phyloP scores from a whole-genome alignment of 2,888 invertebrate genomes.

The Crossocerus cetratus region DNA sequence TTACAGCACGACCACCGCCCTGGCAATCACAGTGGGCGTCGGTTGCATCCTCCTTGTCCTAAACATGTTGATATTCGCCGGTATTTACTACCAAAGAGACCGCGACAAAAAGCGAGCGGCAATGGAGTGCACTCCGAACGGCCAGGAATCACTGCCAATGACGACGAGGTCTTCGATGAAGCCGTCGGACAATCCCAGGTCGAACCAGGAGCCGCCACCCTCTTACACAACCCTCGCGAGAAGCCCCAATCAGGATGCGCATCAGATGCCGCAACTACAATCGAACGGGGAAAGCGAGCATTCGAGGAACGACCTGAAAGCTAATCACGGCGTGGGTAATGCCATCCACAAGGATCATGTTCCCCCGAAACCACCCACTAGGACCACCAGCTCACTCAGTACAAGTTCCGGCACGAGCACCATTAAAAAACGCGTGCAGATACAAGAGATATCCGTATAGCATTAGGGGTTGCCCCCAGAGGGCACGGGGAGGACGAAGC shows the following conservation, averaged over 20 bases:
- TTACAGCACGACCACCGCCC: constrained; percentile 86
- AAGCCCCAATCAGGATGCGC: constrained; percentile 57
- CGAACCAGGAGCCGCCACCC: constrained; percentile 77
- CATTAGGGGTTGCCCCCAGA: constrained; percentile 76
- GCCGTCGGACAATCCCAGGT: constrained; percentile 70
- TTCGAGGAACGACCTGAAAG: constrained; percentile 37
- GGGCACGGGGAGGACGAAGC: constrained; percentile 72
- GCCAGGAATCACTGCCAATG: constrained; percentile 74
- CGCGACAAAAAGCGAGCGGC: constrained; percentile 77
- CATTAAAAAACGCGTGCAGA: constrained; percentile 88
- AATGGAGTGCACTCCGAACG: constrained; percentile 67
- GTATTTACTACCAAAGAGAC: constrained; percentile 86
- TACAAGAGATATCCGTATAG: constrained; percentile 89
- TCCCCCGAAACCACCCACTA: constrained; percentile 73
- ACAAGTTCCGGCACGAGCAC: constrained; percentile 75
- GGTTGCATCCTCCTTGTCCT: constrained; percentile 85
- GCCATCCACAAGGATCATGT: constrained; percentile 57
- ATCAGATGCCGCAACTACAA: constrained; percentile 56
- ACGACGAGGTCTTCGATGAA: constrained; percentile 75
- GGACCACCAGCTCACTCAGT: constrained; percentile 71
- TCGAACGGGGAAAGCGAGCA: constrained; percentile 29
- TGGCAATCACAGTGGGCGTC: constrained; percentile 87
- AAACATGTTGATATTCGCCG: constrained; percentile 87
- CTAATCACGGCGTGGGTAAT: constrained; percentile 39
- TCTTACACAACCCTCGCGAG: constrained; percentile 78